These are phyloP conservation scores for Saccostrea echinata DNA, from an alignment of 1,140 invertebrate genomes.

Conservation along the genomic window DNA sequence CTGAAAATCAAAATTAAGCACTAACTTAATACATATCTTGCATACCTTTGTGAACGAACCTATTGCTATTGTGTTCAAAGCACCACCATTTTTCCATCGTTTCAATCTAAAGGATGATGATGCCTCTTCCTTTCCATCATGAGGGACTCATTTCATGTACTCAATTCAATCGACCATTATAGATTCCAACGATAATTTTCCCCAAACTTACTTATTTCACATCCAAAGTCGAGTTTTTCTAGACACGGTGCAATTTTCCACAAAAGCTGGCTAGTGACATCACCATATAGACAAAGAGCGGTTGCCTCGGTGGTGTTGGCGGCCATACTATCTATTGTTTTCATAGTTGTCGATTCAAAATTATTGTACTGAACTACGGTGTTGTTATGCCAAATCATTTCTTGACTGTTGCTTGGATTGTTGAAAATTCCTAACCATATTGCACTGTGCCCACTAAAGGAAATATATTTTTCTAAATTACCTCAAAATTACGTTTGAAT, in stretches of 20 bases:
- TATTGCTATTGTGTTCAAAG: too few species aligned
- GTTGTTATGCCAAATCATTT: constrained; percentile 9
- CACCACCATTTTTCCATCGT: too few species aligned
- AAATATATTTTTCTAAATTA: not conserved
- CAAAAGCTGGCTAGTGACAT: constrained; percentile 17
- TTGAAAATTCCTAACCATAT: constrained; percentile 34
- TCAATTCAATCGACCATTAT: too few species aligned
- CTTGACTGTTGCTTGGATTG: not conserved
- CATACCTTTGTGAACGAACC: too few species aligned
- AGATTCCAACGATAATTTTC: too few species aligned
- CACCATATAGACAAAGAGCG: constrained; percentile 42
- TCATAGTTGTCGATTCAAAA: not conserved
- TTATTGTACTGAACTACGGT: constrained; percentile 24
- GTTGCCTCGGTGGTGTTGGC: constrained; percentile 2
- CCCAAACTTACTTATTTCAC: constrained; percentile 35
- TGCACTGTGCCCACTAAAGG: not conserved
- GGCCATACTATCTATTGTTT: not conserved
- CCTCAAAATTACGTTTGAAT: too few species aligned
- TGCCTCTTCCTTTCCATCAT: too few species aligned
- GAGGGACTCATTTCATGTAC: too few species aligned
- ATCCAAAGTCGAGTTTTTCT: constrained; percentile 43
- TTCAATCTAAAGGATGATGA: too few species aligned
- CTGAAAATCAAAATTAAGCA: not conserved
- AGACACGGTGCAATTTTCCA: constrained; percentile 33
- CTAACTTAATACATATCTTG: too few species aligned